A percentile compares a stretch with the other conserved stretches of the same genome.
Evolutionary conservation across 2,797 vertebrate genomes (phyloP).

Genomic region (Myotis daubentonii): DNA sequence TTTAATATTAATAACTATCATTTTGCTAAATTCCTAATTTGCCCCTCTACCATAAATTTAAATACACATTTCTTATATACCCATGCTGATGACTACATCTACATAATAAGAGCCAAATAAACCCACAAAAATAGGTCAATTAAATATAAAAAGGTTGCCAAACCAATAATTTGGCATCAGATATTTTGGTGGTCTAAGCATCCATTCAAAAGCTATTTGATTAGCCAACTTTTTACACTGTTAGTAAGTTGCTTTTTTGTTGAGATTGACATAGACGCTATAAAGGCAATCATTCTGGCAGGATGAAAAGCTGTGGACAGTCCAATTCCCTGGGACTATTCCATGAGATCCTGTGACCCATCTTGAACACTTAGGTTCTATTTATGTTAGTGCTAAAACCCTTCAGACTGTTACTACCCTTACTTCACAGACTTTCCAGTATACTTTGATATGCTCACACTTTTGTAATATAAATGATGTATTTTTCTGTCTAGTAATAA

Average conservation of each 20-base stretch:
- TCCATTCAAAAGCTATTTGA: not conserved
- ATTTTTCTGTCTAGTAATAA: not conserved
- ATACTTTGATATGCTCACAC: not conserved
- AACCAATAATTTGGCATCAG: not conserved
- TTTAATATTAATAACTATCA: constrained; percentile 53
- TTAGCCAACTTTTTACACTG: not conserved
- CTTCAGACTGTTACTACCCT: not conserved
- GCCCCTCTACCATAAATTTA: constrained; percentile 40
- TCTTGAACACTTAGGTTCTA: not conserved
- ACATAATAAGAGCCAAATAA: constrained; percentile 37
- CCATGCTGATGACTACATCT: not conserved
- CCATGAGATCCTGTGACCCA: not conserved
- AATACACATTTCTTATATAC: constrained; percentile 37
- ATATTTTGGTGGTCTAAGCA: constrained; percentile 33
- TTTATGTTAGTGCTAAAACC: not conserved
- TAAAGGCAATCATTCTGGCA: not conserved
- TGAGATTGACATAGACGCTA: not conserved
- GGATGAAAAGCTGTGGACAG: not conserved
- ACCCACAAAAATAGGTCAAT: constrained; percentile 54
- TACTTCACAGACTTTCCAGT: not conserved
- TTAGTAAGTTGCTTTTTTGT: not conserved
- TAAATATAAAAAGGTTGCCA: constrained; percentile 36
- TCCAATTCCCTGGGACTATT: not conserved
- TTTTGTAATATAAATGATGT: not conserved
- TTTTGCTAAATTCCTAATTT: constrained; percentile 56